Conservation (phyloP, 2,113 vertebrate genomes). For the Vireo altiloquus region DNA sequence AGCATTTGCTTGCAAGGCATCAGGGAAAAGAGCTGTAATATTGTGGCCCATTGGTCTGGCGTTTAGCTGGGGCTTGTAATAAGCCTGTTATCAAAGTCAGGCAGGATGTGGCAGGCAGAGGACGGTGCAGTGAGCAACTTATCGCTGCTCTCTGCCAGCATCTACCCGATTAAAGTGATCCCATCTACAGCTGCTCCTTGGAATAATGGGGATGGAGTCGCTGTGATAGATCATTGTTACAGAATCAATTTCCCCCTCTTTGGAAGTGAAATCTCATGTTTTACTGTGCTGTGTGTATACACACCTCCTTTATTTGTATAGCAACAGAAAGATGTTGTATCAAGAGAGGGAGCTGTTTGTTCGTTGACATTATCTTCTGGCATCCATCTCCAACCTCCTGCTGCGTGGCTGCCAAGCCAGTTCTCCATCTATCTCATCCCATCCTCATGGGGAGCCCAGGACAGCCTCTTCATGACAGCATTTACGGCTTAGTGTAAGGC, state of each 20-base stretch:
- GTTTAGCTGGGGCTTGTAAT: neutral
- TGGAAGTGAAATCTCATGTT: neutral
- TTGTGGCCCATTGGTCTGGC: neutral
- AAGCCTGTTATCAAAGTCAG: neutral
- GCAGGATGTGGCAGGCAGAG: neutral
- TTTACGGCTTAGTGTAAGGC: neutral
- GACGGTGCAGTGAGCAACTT: neutral
- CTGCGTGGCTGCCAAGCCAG: neutral
- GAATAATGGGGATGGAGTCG: neutral
- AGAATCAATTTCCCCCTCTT: neutral
- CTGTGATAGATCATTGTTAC: neutral
- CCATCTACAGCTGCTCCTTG: neutral
- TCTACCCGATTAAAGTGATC: neutral
- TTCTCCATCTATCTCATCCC: neutral
- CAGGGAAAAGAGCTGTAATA: neutral
- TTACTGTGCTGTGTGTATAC: neutral
- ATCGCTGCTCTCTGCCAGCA: neutral
- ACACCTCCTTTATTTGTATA: neutral
- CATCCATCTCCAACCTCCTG: neutral
- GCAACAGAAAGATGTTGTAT: neutral
- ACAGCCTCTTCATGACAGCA: neutral
- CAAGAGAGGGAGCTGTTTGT: neutral
- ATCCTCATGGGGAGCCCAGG: neutral
- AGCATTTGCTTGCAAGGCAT: neutral
- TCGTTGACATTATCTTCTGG: neutral